Conservation (phyloP, 2,797 vertebrate genomes). For the Miichthys miiuy region DNA sequence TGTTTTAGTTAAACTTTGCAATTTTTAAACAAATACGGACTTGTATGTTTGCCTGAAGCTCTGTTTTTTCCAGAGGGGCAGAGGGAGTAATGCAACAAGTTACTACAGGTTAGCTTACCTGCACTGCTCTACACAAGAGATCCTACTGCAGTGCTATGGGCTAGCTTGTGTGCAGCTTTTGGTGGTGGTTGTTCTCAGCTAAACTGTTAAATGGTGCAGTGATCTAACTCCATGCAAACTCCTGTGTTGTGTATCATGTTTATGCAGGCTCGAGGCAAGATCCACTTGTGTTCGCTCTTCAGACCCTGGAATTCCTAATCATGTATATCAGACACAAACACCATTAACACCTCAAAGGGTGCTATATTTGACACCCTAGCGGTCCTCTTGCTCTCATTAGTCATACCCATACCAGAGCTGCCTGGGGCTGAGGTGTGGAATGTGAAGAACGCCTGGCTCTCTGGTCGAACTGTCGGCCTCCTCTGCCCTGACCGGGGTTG, state of each 20-base stretch:
- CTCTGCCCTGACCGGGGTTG: conserved; percentile 27
- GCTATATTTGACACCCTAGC: conserved; percentile 63
- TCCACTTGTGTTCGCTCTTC: conserved; percentile 25
- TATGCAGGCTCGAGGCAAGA: conserved; percentile 23
- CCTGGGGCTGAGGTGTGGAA: conserved; percentile 68
- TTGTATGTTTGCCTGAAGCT: conserved; percentile 20
- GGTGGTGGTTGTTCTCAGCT: conserved; percentile 25
- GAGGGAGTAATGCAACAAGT: conserved; percentile 10
- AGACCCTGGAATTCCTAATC: conserved; percentile 54
- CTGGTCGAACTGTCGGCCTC: conserved; percentile 40
- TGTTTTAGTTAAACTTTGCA: conserved; percentile 1
- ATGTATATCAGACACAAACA: conserved; percentile 47
- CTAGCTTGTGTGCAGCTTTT: background rate
- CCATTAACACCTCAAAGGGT: conserved; percentile 59
- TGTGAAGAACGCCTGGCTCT: conserved; percentile 61
- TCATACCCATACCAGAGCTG: conserved; percentile 60
- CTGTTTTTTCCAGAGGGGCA: background rate
- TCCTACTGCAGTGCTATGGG: background rate
- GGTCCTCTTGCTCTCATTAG: conserved; percentile 63
- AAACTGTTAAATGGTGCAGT: conserved; percentile 35
- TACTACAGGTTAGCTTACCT: conserved; percentile 16
- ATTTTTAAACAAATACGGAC: conserved; percentile 23
- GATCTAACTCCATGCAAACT: conserved; percentile 29
- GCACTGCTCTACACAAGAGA: background rate
- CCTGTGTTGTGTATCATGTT: conserved; percentile 34